A percentile compares a stretch with the other conserved stretches of the same genome.
Evolutionary conservation across 2,113 vertebrate genomes (phyloP).

Genomic region (Calyptomena viridis): DNA sequence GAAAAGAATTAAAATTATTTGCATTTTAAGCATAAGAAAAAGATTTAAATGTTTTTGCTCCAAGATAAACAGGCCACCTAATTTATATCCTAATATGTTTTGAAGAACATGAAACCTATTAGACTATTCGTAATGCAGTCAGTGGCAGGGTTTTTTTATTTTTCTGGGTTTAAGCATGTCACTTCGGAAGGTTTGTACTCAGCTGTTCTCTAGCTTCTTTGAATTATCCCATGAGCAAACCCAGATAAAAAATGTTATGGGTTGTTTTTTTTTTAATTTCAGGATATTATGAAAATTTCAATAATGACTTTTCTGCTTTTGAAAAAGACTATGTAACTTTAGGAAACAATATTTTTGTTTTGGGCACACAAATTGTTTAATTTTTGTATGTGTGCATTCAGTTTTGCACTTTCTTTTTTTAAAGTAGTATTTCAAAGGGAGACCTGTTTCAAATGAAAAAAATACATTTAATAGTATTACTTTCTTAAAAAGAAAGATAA

Average conservation of each 20-base stretch:
- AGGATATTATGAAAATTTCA: not conserved
- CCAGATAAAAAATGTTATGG: not conserved
- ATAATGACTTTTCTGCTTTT: not conserved
- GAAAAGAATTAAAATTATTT: not conserved
- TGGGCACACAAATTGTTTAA: not conserved
- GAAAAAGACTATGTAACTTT: not conserved
- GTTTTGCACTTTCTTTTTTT: not conserved
- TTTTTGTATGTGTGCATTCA: not conserved
- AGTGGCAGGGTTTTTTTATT: not conserved
- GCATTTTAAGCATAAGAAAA: not conserved
- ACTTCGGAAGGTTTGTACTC: not conserved
- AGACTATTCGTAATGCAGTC: not conserved
- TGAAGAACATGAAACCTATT: not conserved
- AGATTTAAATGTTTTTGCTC: not conserved
- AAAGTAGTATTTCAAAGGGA: not conserved
- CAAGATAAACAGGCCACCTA: not conserved
- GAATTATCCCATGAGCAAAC: not conserved
- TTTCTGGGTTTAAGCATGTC: not conserved
- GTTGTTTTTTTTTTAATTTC: not conserved
- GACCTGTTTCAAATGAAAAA: not conserved
- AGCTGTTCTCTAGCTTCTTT: not conserved
- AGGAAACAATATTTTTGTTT: not conserved
- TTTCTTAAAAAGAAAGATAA: not conserved
- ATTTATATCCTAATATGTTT: not conserved
- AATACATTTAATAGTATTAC: rapidly evolving